Evolutionary conservation across 64 coral and sea anemone genomes (phyloP), one percentile per base, ranked within the genome.

Genomic region (Cladopsammia gracilis): DNA sequence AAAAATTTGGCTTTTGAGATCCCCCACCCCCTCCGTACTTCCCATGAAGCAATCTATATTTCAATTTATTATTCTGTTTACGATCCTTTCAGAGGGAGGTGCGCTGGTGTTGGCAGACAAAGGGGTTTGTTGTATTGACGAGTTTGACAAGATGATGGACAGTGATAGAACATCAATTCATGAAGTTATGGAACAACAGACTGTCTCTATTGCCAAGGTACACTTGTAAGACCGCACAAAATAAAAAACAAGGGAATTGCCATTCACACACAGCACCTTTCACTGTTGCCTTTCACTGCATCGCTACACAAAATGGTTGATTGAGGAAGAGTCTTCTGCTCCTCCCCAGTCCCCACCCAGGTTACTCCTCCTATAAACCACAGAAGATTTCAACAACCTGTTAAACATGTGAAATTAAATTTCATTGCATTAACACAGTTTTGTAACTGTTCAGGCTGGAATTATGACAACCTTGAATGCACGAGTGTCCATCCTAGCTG

Each of bases 91-190:
- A 98, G 97, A 98, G 91, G 97, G 97, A 51, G 97, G 97, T 76
- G 97, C 97, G 19, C 42, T 98, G n/a, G 97, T 98, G 23, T 67
- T 98, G 10, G 97, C 97, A 23, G 97, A 98, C 67, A 89, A 98
- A 49, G 97, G 97, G 73, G 91, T 98, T 44, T 98, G 97, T 62
- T 98, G 96, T 71, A 98, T 98, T 82, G 96, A 98, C 76, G 96
- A 98, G 75, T 98, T 98, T 96, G 96, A 98, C 62, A 98, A 98
- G 53, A 98, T 98, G 97, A 98, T 98, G 97, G 97, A 98, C n/a
- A 48, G 78, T 53, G 97, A 98, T 47, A 90, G 97, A 25, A 98
- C 97, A 48, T 83, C 97, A 7, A 98, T 98, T 77, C 97, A 98
- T 75, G 97, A 98, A 78, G 97, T 98, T 14, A 98, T 98, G 97